A percentile compares a stretch with the other conserved stretches of the same genome.
phyloP scores from a whole-genome alignment of 2,113 vertebrate species.

The Melierax canorus region DNA sequence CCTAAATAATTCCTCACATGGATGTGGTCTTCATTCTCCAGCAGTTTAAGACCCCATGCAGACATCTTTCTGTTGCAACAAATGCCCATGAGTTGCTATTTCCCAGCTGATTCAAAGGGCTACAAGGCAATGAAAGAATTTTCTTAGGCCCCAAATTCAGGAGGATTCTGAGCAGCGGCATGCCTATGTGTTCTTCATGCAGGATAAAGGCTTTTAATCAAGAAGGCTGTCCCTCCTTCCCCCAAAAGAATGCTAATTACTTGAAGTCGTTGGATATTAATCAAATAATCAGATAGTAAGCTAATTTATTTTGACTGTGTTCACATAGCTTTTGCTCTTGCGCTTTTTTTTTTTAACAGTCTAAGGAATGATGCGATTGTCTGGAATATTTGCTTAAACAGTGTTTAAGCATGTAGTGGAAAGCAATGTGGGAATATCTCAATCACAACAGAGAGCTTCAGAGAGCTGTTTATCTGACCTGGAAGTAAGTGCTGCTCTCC shows the following conservation, averaged over 20 bases:
- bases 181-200: background rate
- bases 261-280: conserved; percentile 7
- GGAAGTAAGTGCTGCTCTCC: background rate
- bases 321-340: background rate
- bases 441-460: background rate
- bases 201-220: background rate
- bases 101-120: background rate
- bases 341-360: background rate
- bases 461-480: background rate
- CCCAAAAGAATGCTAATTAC: background rate
- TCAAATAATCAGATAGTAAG: background rate
- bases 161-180: background rate
- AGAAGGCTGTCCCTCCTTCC: background rate
- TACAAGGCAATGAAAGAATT: background rate
- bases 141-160: background rate
- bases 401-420: background rate
- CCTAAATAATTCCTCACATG: background rate
- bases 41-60: background rate
- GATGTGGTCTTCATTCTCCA: background rate
- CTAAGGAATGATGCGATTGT: background rate
- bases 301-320: background rate
- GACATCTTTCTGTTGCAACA: background rate
- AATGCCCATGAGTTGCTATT: background rate
- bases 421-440: background rate
- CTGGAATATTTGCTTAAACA: background rate